phyloP scores from a whole-genome alignment of 1,140 invertebrate genomes.

The Cotesia chilonis region DNA sequence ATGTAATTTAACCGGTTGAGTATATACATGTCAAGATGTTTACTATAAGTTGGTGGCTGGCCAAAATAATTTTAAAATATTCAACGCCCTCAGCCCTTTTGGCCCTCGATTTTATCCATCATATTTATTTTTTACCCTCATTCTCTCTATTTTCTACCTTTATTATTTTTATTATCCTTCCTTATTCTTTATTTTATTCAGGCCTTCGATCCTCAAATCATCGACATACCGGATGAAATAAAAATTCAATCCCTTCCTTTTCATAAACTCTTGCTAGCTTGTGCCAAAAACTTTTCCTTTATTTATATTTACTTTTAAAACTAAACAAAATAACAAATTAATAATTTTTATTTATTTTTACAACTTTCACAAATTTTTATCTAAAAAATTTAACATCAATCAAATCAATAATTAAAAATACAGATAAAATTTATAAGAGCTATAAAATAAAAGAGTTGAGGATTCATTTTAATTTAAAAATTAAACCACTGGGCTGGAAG shows the following conservation, averaged over 20 bases:
- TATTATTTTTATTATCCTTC: background rate
- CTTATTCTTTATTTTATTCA: background rate
- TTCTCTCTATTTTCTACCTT: background rate
- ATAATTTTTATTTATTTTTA: background rate
- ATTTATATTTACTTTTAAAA: constrained; percentile 9
- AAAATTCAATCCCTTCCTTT: constrained; percentile 39
- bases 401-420: background rate
- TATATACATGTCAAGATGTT: constrained; percentile 62
- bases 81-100: constrained; percentile 40
- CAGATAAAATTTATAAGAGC: too few species aligned
- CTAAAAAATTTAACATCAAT: background rate
- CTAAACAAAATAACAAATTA: background rate
- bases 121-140: background rate
- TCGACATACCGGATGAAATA: constrained; percentile 38
- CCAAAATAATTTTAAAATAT: constrained; percentile 40
- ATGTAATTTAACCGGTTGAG: constrained; percentile 56
- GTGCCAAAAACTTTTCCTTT: constrained; percentile 27
- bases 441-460: background rate
- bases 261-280: constrained; percentile 34
- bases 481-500: constrained; percentile 26
- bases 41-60: constrained; percentile 53
- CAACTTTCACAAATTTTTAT: background rate
- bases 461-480: constrained; percentile 9
- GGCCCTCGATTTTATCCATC: constrained; percentile 21
- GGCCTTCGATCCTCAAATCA: constrained; percentile 33